Evolutionary conservation across 37 sponge, comb jelly and placozoan genomes (phyloP).

Genomic region (Axinella damicornis): DNA sequence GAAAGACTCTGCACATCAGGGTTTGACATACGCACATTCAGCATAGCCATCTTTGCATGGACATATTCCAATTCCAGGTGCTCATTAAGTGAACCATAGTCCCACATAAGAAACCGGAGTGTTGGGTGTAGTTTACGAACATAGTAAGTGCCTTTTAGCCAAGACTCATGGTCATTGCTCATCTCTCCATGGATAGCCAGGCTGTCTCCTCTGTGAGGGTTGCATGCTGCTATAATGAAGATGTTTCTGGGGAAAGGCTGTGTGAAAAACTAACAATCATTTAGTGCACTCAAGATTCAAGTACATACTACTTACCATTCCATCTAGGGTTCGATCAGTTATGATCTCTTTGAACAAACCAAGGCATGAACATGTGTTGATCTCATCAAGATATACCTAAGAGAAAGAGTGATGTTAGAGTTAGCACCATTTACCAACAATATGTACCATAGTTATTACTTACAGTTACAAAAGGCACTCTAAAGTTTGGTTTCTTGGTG

Average conservation of each 20-base stretch:
- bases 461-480: constrained; percentile 24
- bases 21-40: constrained; percentile 13
- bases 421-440: no score
- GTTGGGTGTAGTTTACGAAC: constrained; percentile 81
- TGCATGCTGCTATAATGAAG: constrained; percentile 82
- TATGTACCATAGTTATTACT: no score
- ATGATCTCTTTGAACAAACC: constrained; percentile 80
- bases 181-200: constrained; percentile 14
- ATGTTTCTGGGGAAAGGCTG: constrained; percentile 68
- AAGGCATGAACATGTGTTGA: constrained; percentile 83
- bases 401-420: no score
- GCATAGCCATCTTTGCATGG: constrained; percentile 52
- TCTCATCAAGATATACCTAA: neutral
- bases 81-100: constrained; percentile 75
- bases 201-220: constrained; percentile 82
- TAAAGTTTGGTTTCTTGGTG: constrained; percentile 16
- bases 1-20: constrained; percentile 16
- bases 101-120: constrained; percentile 64
- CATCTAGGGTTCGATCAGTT: constrained; percentile 31
- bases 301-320: neutral
- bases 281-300: no score
- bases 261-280: neutral
- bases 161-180: neutral
- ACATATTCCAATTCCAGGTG: constrained; percentile 75
- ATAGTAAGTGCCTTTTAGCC: constrained; percentile 71